Conservation (phyloP, 1,140 invertebrate genomes). For the Muscidifurax raptorellus region DNA sequence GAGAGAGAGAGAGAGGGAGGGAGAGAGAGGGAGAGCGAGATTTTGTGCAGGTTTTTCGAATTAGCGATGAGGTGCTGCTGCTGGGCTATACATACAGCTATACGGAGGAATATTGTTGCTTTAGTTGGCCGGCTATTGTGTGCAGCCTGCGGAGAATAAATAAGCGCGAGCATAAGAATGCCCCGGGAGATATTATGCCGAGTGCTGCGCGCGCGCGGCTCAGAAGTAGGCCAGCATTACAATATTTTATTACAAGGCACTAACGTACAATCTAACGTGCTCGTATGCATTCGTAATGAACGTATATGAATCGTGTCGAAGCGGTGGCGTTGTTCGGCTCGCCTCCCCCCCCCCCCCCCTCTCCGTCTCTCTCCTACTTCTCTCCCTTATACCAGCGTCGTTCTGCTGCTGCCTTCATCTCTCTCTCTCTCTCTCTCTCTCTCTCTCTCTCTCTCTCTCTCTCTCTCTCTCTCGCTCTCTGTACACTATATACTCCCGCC, state of each 20-base stretch:
- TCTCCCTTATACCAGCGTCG: constrained; percentile 45
- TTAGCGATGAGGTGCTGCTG: neutral
- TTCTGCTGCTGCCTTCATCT: constrained; percentile 42
- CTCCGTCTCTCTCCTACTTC: neutral
- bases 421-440: constrained; percentile 44
- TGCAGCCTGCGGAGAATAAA: constrained; percentile 23
- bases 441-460: constrained; percentile 41
- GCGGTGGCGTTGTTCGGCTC: constrained; percentile 51
- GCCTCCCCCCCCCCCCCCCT: neutral
- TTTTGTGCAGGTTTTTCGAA: constrained; percentile 1
- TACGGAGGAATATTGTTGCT: constrained; percentile 8
- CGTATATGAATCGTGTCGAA: constrained; percentile 75
- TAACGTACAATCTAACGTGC: constrained; percentile 76
- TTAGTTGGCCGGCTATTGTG: constrained; percentile 29
- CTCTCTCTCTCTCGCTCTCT: constrained; percentile 41
- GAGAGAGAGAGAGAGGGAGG: neutral
- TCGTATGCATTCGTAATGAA: constrained; percentile 76
- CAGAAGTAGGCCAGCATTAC: constrained; percentile 75
- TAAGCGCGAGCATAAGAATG: constrained; percentile 68
- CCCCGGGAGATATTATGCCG: constrained; percentile 71
- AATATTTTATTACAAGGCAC: constrained; percentile 76
- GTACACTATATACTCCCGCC: constrained; percentile 32
- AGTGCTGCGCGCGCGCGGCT: constrained; percentile 50
- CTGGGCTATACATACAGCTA: neutral
- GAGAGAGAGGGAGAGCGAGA: neutral